Evolutionary conservation across 2,113 vertebrate genomes (phyloP).

Genomic region (Entelurus aequoreus): DNA sequence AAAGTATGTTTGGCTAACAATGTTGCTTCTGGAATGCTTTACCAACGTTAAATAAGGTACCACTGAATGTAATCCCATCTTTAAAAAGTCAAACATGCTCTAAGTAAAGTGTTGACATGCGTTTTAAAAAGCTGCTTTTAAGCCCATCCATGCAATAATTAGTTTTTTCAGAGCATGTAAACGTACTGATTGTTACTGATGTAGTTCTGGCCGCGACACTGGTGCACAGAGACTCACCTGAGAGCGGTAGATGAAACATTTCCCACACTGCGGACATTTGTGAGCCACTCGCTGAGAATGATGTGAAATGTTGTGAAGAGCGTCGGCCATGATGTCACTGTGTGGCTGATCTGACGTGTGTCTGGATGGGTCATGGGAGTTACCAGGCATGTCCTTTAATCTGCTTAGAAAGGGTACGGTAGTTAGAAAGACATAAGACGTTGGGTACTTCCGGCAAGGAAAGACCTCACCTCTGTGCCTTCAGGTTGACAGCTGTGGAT

Average conservation of each 20-base stretch:
- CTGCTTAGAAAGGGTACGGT: slow-evolving; percentile 13
- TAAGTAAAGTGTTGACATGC: no score
- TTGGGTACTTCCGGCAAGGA: background rate
- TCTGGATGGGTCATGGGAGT: slow-evolving; percentile 23
- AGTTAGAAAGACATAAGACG: background rate
- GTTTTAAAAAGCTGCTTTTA: background rate
- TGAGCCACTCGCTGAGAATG: slow-evolving; percentile 63
- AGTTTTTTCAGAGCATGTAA: no score
- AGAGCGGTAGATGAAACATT: slow-evolving; percentile 67
- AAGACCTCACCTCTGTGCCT: slow-evolving; percentile 33
- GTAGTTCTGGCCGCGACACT: background rate
- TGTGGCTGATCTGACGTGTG: background rate
- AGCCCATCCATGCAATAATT: no score
- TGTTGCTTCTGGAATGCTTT: no score
- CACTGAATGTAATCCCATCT: no score
- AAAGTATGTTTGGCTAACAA: no score
- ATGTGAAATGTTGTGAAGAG: slow-evolving; percentile 42
- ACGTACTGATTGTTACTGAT: background rate
- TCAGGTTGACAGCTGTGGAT: background rate
- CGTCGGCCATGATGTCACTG: slow-evolving; percentile 21
- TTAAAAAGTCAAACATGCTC: no score
- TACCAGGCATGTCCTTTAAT: slow-evolving; percentile 12
- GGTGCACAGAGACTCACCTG: slow-evolving; percentile 39
- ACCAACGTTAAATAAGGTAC: no score
- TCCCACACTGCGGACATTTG: slow-evolving; percentile 64